Base-by-base conservation (phyloP, 2,888 invertebrate genomes). In the Ametastegia equiseti region DNA sequence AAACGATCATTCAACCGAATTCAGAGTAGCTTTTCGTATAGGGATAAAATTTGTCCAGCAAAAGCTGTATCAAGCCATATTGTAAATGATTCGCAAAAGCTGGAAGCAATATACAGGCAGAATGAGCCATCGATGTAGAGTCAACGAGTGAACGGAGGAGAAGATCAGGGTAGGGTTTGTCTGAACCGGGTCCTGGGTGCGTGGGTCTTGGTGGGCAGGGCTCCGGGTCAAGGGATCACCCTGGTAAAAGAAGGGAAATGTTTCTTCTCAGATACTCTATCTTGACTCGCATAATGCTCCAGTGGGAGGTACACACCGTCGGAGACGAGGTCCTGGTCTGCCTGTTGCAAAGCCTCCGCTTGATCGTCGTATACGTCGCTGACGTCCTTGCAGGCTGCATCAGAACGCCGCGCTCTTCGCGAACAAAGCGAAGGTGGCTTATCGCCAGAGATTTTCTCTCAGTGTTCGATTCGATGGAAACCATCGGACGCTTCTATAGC, bases 191-290 rank as follows among this genome's bases (percentile, higher is more conserved):
- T 80, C 83, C 84, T 65, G 83, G n/a, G 82, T 82, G 84, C 84
- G 84, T 85, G 84, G 85, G 86, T 84, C 85, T 82, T 85, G 83
- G 82, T 88, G 87, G 86, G 87, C 86, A 84, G 87, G 84, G 84
- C 86, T 86, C 83, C 82, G 86, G 83, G 89, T 89, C 89, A 88
- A 89, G 87, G 83, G 89, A 88, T 89, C 89, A 89, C 69, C 79
- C 67, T 63, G 19, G 81, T 47, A 63, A 80, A 81, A 54, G 79
- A 79, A 81, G 78, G 81, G 81, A 81, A 81, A 81, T 81, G 78
- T 81, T 79, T 45, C 83, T 83, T 80, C 67, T 79, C 85, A 89
- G 89, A 89, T 89, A 87, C 85, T 86, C 83, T 88, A 88, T 88
- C 88, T 87, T 83, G 78, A 80, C 73, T 83, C 84, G 88, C 86